These are phyloP conservation scores for Callospermophilus lateralis DNA, from an alignment of 2,113 vertebrate species.

Conservation along the genomic window DNA sequence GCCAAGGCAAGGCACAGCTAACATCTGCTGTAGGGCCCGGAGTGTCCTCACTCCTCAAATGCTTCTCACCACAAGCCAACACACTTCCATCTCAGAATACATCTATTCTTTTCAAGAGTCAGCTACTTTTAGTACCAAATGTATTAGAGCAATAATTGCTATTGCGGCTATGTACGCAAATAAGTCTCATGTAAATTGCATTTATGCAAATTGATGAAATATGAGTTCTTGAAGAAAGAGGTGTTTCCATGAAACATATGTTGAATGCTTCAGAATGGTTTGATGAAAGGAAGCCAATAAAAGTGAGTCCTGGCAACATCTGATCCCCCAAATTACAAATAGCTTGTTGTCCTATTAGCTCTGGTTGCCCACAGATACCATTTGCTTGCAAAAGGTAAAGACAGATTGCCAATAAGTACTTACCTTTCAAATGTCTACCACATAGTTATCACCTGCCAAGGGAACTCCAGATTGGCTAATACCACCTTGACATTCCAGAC, in stretches of 20 bases:
- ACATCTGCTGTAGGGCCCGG: neutral
- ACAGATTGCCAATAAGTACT: neutral
- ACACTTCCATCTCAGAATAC: neutral
- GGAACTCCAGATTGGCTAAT: neutral
- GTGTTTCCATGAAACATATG: neutral
- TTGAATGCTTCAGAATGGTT: slow-evolving; percentile 16
- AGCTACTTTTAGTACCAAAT: neutral
- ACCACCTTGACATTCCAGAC: neutral
- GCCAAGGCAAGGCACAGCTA: neutral
- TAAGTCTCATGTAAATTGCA: slow-evolving; percentile 14
- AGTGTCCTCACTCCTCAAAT: neutral
- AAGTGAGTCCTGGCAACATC: neutral
- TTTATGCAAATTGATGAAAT: slow-evolving; percentile 14
- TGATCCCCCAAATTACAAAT: neutral
- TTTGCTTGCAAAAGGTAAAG: neutral
- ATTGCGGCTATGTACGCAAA: neutral
- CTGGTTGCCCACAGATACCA: neutral
- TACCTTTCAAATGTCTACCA: neutral
- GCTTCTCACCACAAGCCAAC: neutral
- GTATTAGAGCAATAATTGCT: neutral
- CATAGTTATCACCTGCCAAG: neutral
- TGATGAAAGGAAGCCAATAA: neutral
- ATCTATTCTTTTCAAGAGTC: neutral
- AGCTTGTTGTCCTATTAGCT: neutral
- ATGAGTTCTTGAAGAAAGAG: neutral